These are phyloP conservation scores for Dysmachus trigonus DNA, from an alignment of 2,888 invertebrate species.

Conservation along the genomic window DNA sequence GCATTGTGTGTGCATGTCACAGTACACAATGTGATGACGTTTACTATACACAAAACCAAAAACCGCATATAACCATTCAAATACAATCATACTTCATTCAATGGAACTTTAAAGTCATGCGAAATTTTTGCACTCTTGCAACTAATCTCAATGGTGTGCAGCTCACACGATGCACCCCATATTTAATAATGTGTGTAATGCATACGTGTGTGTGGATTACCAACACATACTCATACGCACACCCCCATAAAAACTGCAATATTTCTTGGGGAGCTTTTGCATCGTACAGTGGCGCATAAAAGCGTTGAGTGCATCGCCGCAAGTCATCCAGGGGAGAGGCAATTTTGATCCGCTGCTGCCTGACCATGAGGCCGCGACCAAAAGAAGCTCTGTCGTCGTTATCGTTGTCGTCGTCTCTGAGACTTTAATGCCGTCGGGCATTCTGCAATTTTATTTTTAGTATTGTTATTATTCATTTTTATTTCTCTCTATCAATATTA, in stretches of 20 bases:
- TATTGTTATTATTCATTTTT: not conserved
- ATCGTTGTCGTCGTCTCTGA: not conserved
- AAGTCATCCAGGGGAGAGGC: not conserved
- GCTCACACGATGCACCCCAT: not conserved
- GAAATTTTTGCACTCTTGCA: conserved; percentile 31
- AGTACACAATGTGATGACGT: conserved; percentile 37
- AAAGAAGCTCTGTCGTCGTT: not conserved
- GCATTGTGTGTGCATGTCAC: conserved; percentile 35
- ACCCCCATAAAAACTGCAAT: not conserved
- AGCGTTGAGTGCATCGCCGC: not conserved
- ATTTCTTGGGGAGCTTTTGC: not conserved
- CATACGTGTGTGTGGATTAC: not conserved
- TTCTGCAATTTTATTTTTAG: not conserved
- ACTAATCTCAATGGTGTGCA: not conserved
- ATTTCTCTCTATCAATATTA: not conserved
- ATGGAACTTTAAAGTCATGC: conserved; percentile 20
- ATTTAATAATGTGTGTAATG: not conserved
- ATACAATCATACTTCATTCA: conserved; percentile 38
- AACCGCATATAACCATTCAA: conserved; percentile 23
- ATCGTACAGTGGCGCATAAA: conserved; percentile 7
- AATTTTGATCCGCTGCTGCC: not conserved
- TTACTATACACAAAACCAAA: conserved; percentile 40
- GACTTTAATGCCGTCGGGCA: conserved; percentile 1
- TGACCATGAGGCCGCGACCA: not conserved
- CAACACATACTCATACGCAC: not conserved